Conservation (phyloP, 2,797 vertebrate species). For the Buceros bicornis region DNA sequence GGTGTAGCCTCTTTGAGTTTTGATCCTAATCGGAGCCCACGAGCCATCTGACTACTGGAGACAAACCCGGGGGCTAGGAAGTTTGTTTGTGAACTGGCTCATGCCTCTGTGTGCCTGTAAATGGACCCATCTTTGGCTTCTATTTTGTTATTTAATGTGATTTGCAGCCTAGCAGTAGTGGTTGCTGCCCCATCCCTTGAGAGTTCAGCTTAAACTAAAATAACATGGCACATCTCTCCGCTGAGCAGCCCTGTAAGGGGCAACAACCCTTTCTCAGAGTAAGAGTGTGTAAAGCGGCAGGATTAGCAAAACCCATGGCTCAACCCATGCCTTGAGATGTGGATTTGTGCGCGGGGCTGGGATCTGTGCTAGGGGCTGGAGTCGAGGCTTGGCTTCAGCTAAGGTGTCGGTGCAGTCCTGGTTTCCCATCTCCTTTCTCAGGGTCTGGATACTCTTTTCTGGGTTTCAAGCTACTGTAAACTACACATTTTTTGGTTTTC, state of each 20-base stretch:
- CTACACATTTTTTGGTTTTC: neutral
- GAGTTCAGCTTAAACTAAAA: neutral
- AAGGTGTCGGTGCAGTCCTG: neutral
- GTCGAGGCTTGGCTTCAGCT: accelerated
- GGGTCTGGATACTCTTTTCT: neutral
- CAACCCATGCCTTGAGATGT: accelerated
- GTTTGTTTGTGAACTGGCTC: neutral
- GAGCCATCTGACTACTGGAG: neutral
- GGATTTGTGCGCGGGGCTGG: neutral
- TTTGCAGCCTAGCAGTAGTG: neutral
- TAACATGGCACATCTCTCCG: neutral
- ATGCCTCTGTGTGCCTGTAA: neutral
- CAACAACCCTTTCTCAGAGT: neutral
- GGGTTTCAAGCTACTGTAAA: neutral
- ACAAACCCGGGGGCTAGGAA: neutral
- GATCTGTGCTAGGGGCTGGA: neutral
- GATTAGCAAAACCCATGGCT: neutral
- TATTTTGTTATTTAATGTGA: neutral
- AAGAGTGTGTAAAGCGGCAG: neutral
- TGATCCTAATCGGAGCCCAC: neutral
- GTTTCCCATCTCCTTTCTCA: neutral
- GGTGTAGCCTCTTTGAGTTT: neutral
- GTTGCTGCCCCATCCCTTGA: neutral
- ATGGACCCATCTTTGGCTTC: neutral
- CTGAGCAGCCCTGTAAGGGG: neutral